Percentiles rank a stretch among this genome's conserved stretches.
Evolutionary conservation across 2,113 vertebrate species (phyloP).

Genomic region (Pleuronectes platessa): DNA sequence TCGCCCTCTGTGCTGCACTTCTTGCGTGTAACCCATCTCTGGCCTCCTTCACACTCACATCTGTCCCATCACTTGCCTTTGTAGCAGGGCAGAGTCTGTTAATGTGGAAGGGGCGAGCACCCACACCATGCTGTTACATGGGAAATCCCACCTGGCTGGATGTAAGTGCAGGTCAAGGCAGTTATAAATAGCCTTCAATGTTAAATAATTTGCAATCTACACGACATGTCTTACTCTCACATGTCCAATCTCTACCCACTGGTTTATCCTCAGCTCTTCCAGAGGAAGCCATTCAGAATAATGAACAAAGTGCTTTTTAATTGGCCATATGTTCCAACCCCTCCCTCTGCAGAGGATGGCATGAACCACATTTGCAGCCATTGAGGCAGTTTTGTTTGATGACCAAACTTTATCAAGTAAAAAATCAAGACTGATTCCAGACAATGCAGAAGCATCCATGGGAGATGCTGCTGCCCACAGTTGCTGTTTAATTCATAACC

Average conservation of each 20-base stretch:
- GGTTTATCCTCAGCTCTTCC: constrained; percentile 58
- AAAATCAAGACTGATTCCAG: constrained; percentile 21
- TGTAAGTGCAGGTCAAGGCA: constrained; percentile 3
- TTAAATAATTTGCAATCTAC: constrained; percentile 47
- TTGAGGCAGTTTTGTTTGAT: constrained; percentile 57
- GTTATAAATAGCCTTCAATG: constrained; percentile 53
- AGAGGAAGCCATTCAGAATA: constrained; percentile 67
- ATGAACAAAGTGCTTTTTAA: constrained; percentile 77
- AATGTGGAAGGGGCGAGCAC: too few species aligned
- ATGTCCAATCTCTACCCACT: constrained; percentile 55
- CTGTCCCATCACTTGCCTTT: constrained; percentile 29
- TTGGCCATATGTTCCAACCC: constrained; percentile 77
- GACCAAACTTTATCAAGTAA: constrained; percentile 30
- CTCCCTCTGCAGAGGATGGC: constrained; percentile 50
- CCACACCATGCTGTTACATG: too few species aligned
- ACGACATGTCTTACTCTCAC: constrained; percentile 51
- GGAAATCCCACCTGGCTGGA: too few species aligned
- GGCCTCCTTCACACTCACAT: constrained; percentile 7
- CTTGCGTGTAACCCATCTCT: background rate
- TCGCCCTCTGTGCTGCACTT: background rate
- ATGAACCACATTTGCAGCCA: constrained; percentile 59
- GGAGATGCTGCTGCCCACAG: constrained; percentile 27
- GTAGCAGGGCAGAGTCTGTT: constrained; percentile 4
- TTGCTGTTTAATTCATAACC: constrained; percentile 75
- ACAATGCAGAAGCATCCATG: constrained; percentile 10